These are phyloP conservation scores for Pseudomyrmex cubaensis DNA, from an alignment of 1,140 invertebrate species.

Conservation along the genomic window DNA sequence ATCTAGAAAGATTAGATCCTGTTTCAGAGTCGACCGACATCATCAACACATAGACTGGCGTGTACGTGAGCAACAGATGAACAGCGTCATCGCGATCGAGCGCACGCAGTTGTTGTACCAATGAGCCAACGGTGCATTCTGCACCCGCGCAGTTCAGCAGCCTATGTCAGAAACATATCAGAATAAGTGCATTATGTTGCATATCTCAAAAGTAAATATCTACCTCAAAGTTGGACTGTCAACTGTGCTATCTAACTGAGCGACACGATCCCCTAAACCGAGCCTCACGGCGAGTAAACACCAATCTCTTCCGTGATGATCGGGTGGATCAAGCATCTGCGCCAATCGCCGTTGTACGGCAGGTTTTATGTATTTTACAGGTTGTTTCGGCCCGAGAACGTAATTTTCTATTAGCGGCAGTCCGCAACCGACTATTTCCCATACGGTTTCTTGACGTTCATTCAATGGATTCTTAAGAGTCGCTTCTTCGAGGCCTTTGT, in stretches of 20 bases:
- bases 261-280: slow-evolving; percentile 85
- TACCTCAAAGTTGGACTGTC: slow-evolving; percentile 83
- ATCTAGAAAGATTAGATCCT: slow-evolving; percentile 84
- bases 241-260: slow-evolving; percentile 82
- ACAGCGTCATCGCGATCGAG: slow-evolving; percentile 82
- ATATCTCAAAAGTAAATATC: not conserved
- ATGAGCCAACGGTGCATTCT: slow-evolving; percentile 80
- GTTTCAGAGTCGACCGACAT: slow-evolving; percentile 81
- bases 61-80: slow-evolving; percentile 80
- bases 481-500: slow-evolving; percentile 83
- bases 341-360: slow-evolving; percentile 86
- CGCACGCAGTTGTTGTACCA: slow-evolving; percentile 80
- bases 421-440: slow-evolving; percentile 90
- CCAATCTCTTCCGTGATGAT: slow-evolving; percentile 93
- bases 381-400: slow-evolving; percentile 80
- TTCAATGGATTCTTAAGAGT: slow-evolving; percentile 87
- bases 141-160: slow-evolving; percentile 79
- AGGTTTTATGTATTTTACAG: slow-evolving; percentile 81
- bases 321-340: slow-evolving; percentile 90
- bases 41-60: slow-evolving; percentile 80
- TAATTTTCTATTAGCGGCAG: slow-evolving; percentile 79
- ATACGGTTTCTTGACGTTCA: slow-evolving; percentile 88
- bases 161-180: slow-evolving; percentile 63
- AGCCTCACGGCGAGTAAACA: slow-evolving; percentile 92
- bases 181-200: not conserved